Conservation (phyloP, 2,888 invertebrate species). For the Drosophila ustulata region DNA sequence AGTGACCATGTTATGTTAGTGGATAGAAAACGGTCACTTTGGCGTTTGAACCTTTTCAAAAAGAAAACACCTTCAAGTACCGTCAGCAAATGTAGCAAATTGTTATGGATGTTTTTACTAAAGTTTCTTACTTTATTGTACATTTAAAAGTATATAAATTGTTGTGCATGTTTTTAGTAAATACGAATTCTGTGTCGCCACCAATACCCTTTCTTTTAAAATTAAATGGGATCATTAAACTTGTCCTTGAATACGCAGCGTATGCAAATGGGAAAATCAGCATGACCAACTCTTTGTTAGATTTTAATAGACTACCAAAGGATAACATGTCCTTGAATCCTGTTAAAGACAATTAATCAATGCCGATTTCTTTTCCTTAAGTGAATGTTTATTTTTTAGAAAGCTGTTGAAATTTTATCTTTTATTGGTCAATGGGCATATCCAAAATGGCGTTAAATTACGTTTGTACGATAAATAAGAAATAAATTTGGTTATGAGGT, state of each 20-base stretch:
- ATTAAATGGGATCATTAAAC: constrained; percentile 13
- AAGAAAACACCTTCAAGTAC: background rate
- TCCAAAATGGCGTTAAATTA: no score
- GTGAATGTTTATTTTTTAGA: background rate
- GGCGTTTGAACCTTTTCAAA: background rate
- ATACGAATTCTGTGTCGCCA: background rate
- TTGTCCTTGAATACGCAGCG: constrained; percentile 35
- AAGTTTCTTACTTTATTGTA: background rate
- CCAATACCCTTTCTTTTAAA: constrained; percentile 28
- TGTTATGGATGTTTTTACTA: background rate
- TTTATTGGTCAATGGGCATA: background rate
- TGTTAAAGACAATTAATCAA: background rate
- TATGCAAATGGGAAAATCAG: constrained; percentile 45
- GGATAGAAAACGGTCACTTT: background rate
- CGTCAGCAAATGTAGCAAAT: background rate
- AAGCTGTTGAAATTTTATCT: background rate
- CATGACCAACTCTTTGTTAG: constrained; percentile 29
- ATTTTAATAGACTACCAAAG: background rate
- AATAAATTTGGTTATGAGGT: no score
- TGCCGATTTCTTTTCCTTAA: background rate
- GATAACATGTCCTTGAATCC: constrained; percentile 17
- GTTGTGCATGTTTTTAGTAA: constrained; percentile 4
- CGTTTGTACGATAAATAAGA: no score
- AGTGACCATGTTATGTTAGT: background rate
- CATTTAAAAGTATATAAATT: background rate